These are phyloP conservation scores for Phrynosoma blainvillii DNA, from an alignment of 2,113 vertebrate genomes.

Conservation along the genomic window DNA sequence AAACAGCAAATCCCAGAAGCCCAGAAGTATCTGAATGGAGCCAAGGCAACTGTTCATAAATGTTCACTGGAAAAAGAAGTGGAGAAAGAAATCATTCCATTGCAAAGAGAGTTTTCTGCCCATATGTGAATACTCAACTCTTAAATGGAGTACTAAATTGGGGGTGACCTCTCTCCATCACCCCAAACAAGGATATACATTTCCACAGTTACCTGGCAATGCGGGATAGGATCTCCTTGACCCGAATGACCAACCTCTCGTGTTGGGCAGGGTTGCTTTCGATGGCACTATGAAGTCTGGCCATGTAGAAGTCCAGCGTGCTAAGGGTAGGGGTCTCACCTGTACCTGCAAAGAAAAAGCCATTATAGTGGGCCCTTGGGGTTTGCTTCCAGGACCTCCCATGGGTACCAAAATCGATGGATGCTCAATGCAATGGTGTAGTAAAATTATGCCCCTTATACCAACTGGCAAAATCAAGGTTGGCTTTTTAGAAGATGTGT, in stretches of 20 bases:
- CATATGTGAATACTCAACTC: too few relatives aligned
- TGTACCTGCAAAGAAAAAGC: constrained; percentile 74
- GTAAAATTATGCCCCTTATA: too few relatives aligned
- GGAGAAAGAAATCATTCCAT: not conserved
- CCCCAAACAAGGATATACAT: too few relatives aligned
- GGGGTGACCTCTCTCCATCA: too few relatives aligned
- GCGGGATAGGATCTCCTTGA: constrained; percentile 91
- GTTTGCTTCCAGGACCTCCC: too few relatives aligned
- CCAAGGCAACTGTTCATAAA: constrained; percentile 51
- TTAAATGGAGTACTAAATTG: too few relatives aligned
- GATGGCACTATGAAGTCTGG: constrained; percentile 87
- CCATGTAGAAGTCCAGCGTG: constrained; percentile 95
- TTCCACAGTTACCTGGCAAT: constrained; percentile 86
- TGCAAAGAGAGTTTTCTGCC: fast-evolving
- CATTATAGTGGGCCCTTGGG: too few relatives aligned
- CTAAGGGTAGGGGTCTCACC: constrained; percentile 92
- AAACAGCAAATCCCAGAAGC: not conserved
- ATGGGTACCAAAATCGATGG: too few relatives aligned
- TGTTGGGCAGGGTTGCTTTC: constrained; percentile 92
- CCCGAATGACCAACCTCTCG: constrained; percentile 85
- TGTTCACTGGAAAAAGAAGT: constrained; percentile 54
- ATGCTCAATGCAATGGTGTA: too few relatives aligned
- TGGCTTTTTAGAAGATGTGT: too few relatives aligned
- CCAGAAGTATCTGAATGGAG: too few relatives aligned
- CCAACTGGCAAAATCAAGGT: too few relatives aligned